Conservation (phyloP, 2,113 vertebrate genomes). For the Collichthys lucidus region DNA sequence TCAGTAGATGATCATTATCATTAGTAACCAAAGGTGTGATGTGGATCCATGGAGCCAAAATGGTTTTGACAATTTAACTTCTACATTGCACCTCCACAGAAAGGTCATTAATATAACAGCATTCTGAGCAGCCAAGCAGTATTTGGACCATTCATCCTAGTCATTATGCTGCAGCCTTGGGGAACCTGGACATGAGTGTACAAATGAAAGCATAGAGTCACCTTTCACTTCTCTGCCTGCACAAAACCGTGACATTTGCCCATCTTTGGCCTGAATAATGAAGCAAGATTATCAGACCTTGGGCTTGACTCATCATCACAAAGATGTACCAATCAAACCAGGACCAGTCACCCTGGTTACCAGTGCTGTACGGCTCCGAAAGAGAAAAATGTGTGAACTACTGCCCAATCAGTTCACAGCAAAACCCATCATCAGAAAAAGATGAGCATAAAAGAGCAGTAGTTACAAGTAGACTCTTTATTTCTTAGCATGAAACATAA, state of each 20-base stretch:
- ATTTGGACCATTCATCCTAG: slow-evolving; percentile 16
- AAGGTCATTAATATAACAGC: not conserved
- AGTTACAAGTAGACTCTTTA: not conserved
- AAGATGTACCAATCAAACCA: not conserved
- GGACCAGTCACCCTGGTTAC: not conserved
- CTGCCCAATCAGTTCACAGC: not conserved
- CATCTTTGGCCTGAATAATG: not conserved
- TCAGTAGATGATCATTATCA: not conserved
- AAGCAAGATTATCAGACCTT: not conserved
- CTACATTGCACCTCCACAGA: slow-evolving; percentile 15
- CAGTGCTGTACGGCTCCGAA: not conserved
- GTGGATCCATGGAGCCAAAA: not conserved
- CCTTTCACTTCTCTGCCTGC: not conserved
- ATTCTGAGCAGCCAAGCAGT: not conserved
- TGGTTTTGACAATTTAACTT: not conserved
- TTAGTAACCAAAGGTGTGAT: not conserved
- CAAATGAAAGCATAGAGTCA: slow-evolving; percentile 2
- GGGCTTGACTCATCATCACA: not conserved
- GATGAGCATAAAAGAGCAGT: not conserved
- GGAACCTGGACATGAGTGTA: slow-evolving; percentile 9
- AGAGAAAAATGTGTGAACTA: not conserved
- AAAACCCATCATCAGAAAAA: not conserved
- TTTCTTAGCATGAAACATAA: not conserved
- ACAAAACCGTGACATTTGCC: not conserved
- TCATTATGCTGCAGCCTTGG: not conserved